A percentile compares a stretch with the other conserved stretches of the same genome.
Evolutionary conservation across 2,888 invertebrate genomes (phyloP).

Genomic region (Nomada fabriciana): DNA sequence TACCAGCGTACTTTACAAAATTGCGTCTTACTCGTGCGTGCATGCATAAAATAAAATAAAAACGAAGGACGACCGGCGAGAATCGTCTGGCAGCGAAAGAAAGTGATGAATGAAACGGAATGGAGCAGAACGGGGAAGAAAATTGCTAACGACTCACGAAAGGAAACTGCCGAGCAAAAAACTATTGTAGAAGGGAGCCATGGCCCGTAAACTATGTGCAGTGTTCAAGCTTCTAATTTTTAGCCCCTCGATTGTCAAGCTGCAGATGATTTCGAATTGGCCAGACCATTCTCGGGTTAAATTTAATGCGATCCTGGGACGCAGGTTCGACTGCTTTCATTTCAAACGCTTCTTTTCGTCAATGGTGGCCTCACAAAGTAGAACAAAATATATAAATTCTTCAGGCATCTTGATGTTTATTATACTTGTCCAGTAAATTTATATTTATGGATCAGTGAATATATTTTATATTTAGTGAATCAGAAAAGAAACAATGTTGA

Average conservation of each 20-base stretch:
- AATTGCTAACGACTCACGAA: constrained; percentile 21
- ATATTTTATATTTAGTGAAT: no score
- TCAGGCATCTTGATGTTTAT: no score
- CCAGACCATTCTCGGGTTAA: constrained; percentile 27
- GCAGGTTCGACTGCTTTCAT: not conserved
- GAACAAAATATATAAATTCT: no score
- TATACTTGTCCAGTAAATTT: no score
- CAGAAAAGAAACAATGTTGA: no score
- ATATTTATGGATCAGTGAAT: no score
- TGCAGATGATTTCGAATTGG: constrained; percentile 31
- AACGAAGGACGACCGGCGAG: not conserved
- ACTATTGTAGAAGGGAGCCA: constrained; percentile 28
- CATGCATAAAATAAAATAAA: not conserved
- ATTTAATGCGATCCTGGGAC: constrained; percentile 9
- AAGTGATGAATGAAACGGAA: not conserved
- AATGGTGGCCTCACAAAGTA: no score
- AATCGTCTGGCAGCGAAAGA: not conserved
- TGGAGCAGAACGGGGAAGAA: constrained; percentile 9
- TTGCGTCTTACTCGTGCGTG: not conserved
- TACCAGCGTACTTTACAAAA: not conserved
- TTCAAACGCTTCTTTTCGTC: no score
- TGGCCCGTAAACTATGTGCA: constrained; percentile 23
- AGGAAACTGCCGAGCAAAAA: constrained; percentile 26
- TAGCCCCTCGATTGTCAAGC: constrained; percentile 31
- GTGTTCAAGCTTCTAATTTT: constrained; percentile 22